Evolutionary conservation across 2,797 vertebrate species (phyloP).

Genomic region (Girardinus metallicus): DNA sequence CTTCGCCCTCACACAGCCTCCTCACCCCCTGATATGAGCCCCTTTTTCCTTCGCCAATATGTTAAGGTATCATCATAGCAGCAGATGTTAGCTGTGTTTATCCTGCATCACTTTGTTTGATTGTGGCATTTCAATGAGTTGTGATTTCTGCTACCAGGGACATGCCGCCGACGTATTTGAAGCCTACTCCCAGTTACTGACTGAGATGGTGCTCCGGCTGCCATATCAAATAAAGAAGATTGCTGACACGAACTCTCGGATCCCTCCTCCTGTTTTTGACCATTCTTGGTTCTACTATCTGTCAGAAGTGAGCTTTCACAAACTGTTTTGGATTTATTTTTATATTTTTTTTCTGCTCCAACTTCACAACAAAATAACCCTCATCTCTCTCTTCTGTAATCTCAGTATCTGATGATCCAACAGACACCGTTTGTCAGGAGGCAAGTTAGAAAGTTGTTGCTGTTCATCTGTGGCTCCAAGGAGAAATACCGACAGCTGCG

Average conservation of each 20-base stretch:
- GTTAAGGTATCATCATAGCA: constrained; percentile 87
- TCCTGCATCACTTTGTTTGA: neutral
- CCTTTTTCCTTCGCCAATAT: constrained; percentile 97
- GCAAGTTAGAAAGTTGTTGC: constrained; percentile 95
- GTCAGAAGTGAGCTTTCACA: constrained; percentile 86
- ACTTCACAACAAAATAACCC: neutral
- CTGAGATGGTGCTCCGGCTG: constrained; percentile 97
- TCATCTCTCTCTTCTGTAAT: constrained; percentile 7
- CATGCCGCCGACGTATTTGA: constrained; percentile 98
- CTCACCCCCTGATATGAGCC: constrained; percentile 98
- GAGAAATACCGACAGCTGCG: constrained; percentile 97
- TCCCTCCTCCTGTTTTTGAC: constrained; percentile 95
- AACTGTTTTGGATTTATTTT: neutral
- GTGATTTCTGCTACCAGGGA: constrained; percentile 79
- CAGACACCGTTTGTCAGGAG: constrained; percentile 97
- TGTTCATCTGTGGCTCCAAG: constrained; percentile 98
- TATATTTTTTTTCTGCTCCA: neutral
- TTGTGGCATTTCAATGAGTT: neutral
- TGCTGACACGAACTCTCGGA: constrained; percentile 93
- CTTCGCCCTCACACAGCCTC: constrained; percentile 94
- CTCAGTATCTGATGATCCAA: constrained; percentile 98
- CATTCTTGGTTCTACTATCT: constrained; percentile 99
- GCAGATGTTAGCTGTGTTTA: neutral
- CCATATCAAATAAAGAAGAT: constrained; percentile 99
- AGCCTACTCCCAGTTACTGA: constrained; percentile 97